A percentile compares a stretch with the other conserved stretches of the same genome.
phyloP scores from a whole-genome alignment of 2,113 vertebrate species.

The Muscicapa adusta region DNA sequence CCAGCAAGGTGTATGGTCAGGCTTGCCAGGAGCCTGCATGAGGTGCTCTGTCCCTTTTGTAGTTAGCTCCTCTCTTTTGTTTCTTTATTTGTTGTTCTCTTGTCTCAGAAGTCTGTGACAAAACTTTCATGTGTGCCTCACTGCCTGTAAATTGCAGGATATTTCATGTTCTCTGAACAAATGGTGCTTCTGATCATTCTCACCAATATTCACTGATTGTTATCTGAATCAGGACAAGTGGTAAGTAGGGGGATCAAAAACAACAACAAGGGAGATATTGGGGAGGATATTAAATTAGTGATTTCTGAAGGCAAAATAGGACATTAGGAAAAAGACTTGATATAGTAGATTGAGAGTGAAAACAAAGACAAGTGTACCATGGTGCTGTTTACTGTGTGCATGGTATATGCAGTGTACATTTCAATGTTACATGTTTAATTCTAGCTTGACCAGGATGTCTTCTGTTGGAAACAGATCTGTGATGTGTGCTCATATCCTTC shows the following conservation, averaged over 20 bases:
- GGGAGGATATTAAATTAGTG: not conserved
- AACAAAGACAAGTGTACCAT: not conserved
- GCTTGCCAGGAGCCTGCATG: fast-evolving
- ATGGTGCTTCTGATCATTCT: not conserved
- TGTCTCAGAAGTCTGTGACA: not conserved
- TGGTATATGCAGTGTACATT: not conserved
- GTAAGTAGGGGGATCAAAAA: not conserved
- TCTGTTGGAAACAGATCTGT: not conserved
- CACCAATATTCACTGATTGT: not conserved
- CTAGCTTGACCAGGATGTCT: not conserved
- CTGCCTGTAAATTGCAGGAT: not conserved
- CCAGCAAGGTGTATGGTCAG: not conserved
- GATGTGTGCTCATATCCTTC: not conserved
- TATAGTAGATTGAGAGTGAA: not conserved
- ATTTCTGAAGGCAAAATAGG: not conserved
- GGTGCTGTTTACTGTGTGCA: not conserved
- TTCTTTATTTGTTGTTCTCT: not conserved
- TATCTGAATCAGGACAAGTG: not conserved
- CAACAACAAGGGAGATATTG: not conserved
- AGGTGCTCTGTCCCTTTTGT: not conserved
- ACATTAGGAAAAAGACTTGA: not conserved
- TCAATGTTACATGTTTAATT: not conserved
- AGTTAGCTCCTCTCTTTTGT: not conserved
- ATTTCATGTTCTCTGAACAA: not conserved
- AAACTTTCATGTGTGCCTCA: not conserved